Evolutionary conservation across 1,140 invertebrate species (phyloP), one percentile per base, ranked within the genome.

Genomic region (Lerema accius): DNA sequence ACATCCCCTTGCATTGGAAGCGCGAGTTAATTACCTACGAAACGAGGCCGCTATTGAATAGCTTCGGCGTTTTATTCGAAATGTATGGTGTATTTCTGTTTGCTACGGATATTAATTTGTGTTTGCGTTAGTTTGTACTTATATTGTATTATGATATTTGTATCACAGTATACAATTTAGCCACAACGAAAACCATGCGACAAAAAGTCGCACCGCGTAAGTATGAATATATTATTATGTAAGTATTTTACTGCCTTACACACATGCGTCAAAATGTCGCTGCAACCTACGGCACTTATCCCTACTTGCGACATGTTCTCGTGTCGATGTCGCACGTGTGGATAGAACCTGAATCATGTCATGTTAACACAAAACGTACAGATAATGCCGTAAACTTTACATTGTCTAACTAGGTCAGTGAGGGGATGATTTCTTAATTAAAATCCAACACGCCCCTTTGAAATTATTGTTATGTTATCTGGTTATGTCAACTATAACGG

Each of bases 351-450:
- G n/a, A n/a, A n/a, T n/a, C n/a, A n/a, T n/a, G 39, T 14, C 16
- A 53, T 17, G 16, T 53, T 39, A 42, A 43, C 19, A 23, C 37
- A 28, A 39, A 11, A n/a, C 26, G 35, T 59, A 40, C 49, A 53
- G 59, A 65, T 65, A 60, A 35, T 37, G 61, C 16, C 28, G 48
- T 49, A 11, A 32, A n/a, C 28, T 32, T 32, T 32, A 3, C 28
- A 50, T 55, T 42, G 49, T 65, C 37, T 28, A 68, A 67, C 23
- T 68, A 51, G 65, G 73, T 66, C 63, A 75, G 49, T n/a, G n/a
- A 66, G 65, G 71, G 71, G 74, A 72, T 73, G 70, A 71, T 71
- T 42, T 80, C 73, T 73, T 81, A 80, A 81, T 82, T 77, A 81
- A 72, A 78, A 73, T 60, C 63, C 62, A 63, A 59, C 67, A 46